Conservation (phyloP, 2,113 vertebrate species). For the Ifrita kowaldi region DNA sequence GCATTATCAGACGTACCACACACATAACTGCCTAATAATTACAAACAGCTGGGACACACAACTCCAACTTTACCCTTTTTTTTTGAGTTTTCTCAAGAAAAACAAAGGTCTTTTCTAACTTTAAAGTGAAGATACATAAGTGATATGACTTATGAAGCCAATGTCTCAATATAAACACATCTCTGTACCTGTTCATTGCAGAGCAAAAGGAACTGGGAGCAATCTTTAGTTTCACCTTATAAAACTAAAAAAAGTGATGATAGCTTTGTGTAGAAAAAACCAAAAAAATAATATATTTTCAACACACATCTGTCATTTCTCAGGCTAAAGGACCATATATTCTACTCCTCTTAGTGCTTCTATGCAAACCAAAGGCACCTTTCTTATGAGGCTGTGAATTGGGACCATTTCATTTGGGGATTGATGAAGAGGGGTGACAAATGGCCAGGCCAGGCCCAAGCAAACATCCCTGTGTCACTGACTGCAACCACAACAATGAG, state of each 20-base stretch:
- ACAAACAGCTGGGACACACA: neutral
- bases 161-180: neutral
- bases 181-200: neutral
- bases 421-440: neutral
- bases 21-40: neutral
- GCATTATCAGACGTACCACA: neutral
- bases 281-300: neutral
- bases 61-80: neutral
- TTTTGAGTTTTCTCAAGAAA: neutral
- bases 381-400: neutral
- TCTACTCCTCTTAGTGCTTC: neutral
- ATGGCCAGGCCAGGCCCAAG: neutral
- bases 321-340: neutral
- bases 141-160: neutral
- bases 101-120: neutral
- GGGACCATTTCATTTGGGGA: neutral
- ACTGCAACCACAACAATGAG: neutral
- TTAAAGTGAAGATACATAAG: neutral
- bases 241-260: neutral
- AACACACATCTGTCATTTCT: neutral
- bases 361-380: conserved; percentile 1
- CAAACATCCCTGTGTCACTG: neutral
- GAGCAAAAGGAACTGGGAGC: neutral
- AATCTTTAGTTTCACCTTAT: neutral
- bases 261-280: neutral